These are phyloP conservation scores for Chaetops frenatus DNA, from an alignment of 2,113 vertebrate genomes.

Conservation along the genomic window DNA sequence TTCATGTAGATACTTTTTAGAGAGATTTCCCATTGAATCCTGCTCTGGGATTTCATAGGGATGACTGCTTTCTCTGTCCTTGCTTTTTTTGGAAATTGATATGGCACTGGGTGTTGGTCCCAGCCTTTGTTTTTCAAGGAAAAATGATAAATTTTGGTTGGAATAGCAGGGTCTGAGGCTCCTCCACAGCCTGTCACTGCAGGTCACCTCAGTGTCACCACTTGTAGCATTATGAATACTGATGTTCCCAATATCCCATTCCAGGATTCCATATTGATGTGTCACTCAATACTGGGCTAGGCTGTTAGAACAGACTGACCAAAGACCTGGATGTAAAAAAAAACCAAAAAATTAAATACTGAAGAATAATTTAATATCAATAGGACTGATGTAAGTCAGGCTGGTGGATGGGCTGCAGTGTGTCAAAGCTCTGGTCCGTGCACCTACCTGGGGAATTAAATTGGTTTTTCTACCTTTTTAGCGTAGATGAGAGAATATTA, in stretches of 20 bases:
- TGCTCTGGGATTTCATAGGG: background rate
- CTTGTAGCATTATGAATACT: background rate
- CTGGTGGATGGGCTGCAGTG: background rate
- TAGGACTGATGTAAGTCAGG: no score
- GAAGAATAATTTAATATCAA: background rate
- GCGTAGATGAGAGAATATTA: background rate
- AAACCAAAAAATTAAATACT: background rate
- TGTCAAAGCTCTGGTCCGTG: background rate
- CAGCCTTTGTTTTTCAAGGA: background rate
- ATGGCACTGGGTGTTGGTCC: no score
- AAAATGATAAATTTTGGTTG: background rate
- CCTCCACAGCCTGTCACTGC: background rate
- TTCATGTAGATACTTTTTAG: background rate
- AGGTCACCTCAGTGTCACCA: background rate
- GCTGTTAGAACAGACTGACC: accelerated
- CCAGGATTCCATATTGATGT: background rate
- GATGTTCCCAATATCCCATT: background rate
- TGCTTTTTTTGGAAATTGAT: accelerated
- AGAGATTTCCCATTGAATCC: background rate
- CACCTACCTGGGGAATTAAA: background rate
- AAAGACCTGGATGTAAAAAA: background rate
- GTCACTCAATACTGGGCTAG: background rate
- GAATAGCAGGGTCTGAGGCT: background rate
- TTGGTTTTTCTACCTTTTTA: background rate
- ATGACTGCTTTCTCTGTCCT: background rate